phyloP scores from a whole-genome alignment of 2,797 vertebrate genomes.

The Enteromius unitaeniatus region DNA sequence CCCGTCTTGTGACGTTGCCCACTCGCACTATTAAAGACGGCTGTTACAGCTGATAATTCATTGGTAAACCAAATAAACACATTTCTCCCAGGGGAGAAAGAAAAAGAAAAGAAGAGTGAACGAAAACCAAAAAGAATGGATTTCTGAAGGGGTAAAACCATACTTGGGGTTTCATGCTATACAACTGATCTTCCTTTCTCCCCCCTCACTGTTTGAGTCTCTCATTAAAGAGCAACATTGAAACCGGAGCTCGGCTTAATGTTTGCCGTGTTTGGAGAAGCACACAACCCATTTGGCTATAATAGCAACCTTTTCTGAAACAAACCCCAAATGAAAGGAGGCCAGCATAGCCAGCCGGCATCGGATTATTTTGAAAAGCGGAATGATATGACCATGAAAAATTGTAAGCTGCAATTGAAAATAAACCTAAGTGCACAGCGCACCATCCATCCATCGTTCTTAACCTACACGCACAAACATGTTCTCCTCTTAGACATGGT shows the following conservation, averaged over 20 bases:
- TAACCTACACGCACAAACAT: conserved; percentile 39
- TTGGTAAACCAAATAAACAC: conserved; percentile 68
- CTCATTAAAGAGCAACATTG: conserved; percentile 81
- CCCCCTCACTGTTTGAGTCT: conserved; percentile 77
- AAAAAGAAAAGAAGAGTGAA: conserved; percentile 46
- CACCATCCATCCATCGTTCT: conserved; percentile 39
- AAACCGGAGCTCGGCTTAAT: conserved; percentile 81
- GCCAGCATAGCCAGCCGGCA: conserved; percentile 70
- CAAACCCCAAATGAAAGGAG: conserved; percentile 76
- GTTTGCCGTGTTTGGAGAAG: conserved; percentile 82
- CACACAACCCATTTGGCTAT: conserved; percentile 79
- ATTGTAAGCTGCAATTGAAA: conserved; percentile 78
- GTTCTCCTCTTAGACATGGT: conserved; percentile 46
- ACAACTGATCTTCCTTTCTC: conserved; percentile 76
- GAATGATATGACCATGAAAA: conserved; percentile 75
- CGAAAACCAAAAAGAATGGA: conserved; percentile 64
- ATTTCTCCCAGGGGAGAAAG: conserved; percentile 58
- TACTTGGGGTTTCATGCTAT: conserved; percentile 76
- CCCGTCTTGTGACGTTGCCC: conserved; percentile 5
- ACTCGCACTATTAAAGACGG: conserved; percentile 15
- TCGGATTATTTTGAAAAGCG: conserved; percentile 75
- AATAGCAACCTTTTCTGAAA: conserved; percentile 81
- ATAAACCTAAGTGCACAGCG: conserved; percentile 62
- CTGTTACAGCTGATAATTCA: conserved; percentile 71
- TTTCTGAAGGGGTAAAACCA: conserved; percentile 78